Base-by-base conservation (phyloP, 1,140 invertebrate species). In the Ruditapes philippinarum region DNA sequence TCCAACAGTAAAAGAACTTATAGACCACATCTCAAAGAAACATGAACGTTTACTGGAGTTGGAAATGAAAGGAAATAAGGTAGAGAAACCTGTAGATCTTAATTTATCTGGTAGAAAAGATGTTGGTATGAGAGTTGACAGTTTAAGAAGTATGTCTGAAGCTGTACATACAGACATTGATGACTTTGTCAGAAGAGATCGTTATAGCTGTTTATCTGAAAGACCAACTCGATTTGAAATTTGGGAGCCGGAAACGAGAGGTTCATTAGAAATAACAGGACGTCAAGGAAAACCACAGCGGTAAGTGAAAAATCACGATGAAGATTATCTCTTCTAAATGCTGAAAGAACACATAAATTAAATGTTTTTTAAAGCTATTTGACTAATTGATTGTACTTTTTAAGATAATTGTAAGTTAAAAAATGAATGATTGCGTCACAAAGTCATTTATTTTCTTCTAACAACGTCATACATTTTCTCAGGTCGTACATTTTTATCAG, bases 1-100 rank as follows among this genome's bases (percentile, higher is more conserved):
- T 49, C 91, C 91, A 28, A 91, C 91, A 33, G 91, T 92, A 17
- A 73, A 88, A 31, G 90, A 92, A 68, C 86, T 92, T 1, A 92
- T 92, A 36, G 90, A 92, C 68, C 88, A 90, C 57, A 65, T 92
- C 40, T 25, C 91, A 38, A 88, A 80, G 42, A 92, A 92, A 76
- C 91, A 92, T 36, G 90, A 92, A 25, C 38, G 51, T 9, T 40
- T 92, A 40, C 25, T 92, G 45, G 65, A 65, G 22, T 33, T 89
- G 17, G 91, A 91, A 68, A 31, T 54, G 25, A 90, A 91, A 60
- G 54, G 65, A 17, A 68, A n/a, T 42, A 60, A 78, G 49, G 9
- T 87, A 4, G 84, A 87, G 28, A 82, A 82, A 60, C 79, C 79
- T 22, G 28, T 28, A 0, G 33, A 17, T 14, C 14, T 19, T 40